These are phyloP conservation scores for Ailurus styani DNA, from an alignment of 2,113 vertebrate genomes.

Conservation along the genomic window DNA sequence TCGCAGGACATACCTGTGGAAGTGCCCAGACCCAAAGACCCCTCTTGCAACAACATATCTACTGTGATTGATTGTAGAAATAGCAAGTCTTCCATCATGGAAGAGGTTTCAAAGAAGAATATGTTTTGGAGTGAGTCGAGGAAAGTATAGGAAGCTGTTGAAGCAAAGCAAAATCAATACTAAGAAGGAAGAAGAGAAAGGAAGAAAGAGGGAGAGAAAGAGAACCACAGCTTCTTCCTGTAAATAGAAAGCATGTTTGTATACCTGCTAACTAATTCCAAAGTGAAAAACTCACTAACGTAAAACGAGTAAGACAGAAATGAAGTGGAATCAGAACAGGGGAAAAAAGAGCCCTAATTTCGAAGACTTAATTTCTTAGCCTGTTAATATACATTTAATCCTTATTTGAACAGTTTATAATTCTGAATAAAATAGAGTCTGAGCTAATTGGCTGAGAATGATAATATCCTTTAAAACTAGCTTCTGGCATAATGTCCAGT, in stretches of 20 bases:
- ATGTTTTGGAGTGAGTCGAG: not conserved
- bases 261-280: not conserved
- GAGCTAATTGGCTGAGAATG: slow-evolving; percentile 49
- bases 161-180: not conserved
- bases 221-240: not conserved
- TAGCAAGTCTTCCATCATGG: not conserved
- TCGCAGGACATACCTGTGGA: not conserved
- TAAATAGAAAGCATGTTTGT: not conserved
- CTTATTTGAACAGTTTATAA: slow-evolving; percentile 45
- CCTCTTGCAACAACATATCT: not conserved
- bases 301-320: not conserved
- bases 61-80: not conserved
- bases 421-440: slow-evolving; percentile 38
- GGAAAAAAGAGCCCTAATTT: not conserved
- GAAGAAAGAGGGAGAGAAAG: not conserved
- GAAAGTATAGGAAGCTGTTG: not conserved
- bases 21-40: not conserved
- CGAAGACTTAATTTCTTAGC: slow-evolving; percentile 41
- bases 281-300: not conserved
- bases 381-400: slow-evolving; percentile 26
- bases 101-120: not conserved
- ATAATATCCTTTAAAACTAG: slow-evolving; percentile 48
- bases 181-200: not conserved
- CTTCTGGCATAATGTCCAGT: slow-evolving; percentile 28
- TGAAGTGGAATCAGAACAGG: not conserved